Conservation (phyloP, 2,797 vertebrate genomes). For the Myotis pilosus region DNA sequence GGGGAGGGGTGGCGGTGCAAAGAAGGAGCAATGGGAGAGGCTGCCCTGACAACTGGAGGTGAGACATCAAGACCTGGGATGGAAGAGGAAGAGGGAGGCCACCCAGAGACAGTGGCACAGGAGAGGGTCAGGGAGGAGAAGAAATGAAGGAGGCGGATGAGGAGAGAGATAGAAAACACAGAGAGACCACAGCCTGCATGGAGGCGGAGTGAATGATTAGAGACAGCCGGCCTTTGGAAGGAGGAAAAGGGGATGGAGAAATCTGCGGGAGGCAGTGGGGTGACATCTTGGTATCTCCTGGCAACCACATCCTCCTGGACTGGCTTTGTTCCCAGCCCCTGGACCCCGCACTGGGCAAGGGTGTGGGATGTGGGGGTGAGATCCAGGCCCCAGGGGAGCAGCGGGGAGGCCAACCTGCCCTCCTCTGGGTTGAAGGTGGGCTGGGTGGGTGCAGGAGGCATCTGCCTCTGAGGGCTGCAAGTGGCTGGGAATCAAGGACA, state of each 20-base stretch:
- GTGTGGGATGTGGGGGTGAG: accelerated
- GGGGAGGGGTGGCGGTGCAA: too few species aligned
- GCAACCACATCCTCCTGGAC: accelerated
- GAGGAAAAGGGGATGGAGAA: background rate
- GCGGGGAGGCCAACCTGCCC: accelerated
- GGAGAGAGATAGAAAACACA: background rate
- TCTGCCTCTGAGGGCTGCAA: background rate
- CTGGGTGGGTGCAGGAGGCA: background rate
- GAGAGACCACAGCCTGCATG: background rate
- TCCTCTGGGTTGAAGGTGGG: background rate
- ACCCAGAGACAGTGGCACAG: too few species aligned
- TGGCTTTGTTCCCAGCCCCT: background rate
- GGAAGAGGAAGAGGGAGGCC: background rate
- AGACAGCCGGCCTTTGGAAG: background rate
- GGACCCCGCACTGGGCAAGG: accelerated
- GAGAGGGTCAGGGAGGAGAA: background rate
- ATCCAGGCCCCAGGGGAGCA: background rate
- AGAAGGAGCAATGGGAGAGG: background rate
- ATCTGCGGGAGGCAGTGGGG: accelerated
- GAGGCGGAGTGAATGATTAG: too few species aligned
- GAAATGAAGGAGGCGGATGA: too few species aligned
- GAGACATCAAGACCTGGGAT: accelerated
- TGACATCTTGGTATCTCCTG: accelerated
- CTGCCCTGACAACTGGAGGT: accelerated
- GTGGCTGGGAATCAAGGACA: too few species aligned